These are phyloP conservation scores for Haliclona indistincta DNA, from an alignment of 37 sponge, comb jelly and placozoan genomes.

Conservation along the genomic window DNA sequence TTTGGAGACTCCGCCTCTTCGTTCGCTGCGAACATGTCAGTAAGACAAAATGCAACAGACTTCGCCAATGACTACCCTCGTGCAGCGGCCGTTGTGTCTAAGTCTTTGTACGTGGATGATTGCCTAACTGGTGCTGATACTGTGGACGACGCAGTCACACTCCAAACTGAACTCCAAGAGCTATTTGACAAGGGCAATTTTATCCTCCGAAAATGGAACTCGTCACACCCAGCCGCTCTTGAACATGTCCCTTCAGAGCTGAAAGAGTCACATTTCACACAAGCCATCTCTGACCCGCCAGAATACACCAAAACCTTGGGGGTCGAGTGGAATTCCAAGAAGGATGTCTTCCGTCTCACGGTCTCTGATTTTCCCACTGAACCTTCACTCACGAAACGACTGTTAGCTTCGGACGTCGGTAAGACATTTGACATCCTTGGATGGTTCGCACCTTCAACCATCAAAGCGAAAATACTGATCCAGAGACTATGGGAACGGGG, in stretches of 20 bases:
- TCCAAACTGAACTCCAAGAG: neutral
- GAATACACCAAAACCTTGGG: constrained; percentile 25
- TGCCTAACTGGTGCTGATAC: constrained; percentile 11
- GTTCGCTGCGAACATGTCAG: constrained; percentile 13
- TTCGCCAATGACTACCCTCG: neutral
- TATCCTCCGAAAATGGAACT: constrained; percentile 13
- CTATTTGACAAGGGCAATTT: constrained; percentile 5
- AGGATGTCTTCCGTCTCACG: constrained; percentile 20
- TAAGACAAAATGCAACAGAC: constrained; percentile 14
- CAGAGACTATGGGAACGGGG: neutral
- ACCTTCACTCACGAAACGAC: constrained; percentile 10
- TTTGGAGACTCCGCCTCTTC: constrained; percentile 32
- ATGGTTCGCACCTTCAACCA: constrained; percentile 3
- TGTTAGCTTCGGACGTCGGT: constrained; percentile 18
- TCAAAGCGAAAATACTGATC: neutral
- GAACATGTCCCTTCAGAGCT: too few relatives aligned
- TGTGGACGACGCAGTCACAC: neutral
- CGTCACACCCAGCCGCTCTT: neutral
- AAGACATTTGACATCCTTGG: constrained; percentile 33
- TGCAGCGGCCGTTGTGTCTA: neutral
- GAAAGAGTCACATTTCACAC: neutral
- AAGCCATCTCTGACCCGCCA: neutral
- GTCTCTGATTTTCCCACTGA: constrained; percentile 1
- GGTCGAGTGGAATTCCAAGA: constrained; percentile 22
- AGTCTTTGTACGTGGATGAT: constrained; percentile 21